These are phyloP conservation scores for Athalia rosae DNA, from an alignment of 2,888 invertebrate species.

Conservation along the genomic window DNA sequence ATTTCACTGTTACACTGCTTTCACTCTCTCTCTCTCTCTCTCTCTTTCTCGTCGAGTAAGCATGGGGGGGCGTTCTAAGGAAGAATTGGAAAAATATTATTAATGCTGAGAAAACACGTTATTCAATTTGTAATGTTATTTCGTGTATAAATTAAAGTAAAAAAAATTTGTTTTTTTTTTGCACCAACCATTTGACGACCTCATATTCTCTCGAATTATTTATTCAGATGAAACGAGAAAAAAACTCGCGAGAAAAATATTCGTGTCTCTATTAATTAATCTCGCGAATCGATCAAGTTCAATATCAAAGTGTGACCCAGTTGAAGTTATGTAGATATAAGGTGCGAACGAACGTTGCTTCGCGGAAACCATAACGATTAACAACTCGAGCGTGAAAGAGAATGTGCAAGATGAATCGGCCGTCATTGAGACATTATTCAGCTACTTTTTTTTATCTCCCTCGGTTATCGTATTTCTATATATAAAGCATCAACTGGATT, in stretches of 20 bases:
- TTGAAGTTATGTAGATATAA: background rate
- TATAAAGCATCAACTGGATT: background rate
- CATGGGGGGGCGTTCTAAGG: background rate
- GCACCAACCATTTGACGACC: no score
- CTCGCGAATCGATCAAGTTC: background rate
- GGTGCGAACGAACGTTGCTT: background rate
- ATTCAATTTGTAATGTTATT: no score
- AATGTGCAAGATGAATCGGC: slow-evolving; percentile 21
- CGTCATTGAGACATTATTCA: background rate
- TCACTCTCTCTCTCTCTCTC: no score
- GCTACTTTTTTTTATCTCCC: slow-evolving; percentile 29
- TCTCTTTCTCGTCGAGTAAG: no score
- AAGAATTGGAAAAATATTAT: background rate
- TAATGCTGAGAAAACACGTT: no score
- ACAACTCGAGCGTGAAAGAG: slow-evolving; percentile 5
- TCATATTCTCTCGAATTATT: no score
- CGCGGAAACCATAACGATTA: background rate
- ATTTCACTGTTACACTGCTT: background rate
- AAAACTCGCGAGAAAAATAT: no score
- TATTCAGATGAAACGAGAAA: no score
- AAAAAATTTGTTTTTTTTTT: no score
- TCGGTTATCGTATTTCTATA: no score
- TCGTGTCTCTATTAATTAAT: background rate
- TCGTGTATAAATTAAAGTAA: no score
- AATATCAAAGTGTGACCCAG: background rate